A percentile compares a stretch with the other conserved stretches of the same genome.
Evolutionary conservation across 2,797 vertebrate species (phyloP).

Genomic region (Phoeniculus purpureus): DNA sequence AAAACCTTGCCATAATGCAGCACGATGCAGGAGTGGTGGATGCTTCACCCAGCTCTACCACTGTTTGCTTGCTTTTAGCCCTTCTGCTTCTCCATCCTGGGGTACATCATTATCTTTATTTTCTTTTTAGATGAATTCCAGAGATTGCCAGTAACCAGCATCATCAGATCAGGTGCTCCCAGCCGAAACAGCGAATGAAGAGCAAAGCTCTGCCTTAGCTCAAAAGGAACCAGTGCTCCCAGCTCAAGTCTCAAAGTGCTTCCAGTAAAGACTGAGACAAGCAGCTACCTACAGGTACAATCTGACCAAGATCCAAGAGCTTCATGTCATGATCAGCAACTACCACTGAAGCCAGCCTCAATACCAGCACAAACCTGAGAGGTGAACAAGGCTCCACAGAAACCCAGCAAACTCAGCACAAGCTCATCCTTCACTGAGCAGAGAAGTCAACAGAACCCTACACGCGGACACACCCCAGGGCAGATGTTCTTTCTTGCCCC

Average conservation of each 20-base stretch:
- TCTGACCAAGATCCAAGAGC: neutral
- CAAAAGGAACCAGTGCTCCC: neutral
- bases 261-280: neutral
- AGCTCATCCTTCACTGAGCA: neutral
- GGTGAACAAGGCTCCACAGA: neutral
- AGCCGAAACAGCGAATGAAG: neutral
- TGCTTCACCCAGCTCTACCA: accelerated
- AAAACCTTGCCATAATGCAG: neutral
- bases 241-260: neutral
- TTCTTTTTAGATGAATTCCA: neutral
- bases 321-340: neutral
- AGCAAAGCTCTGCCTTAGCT: neutral
- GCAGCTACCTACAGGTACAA: neutral
- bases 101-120: neutral
- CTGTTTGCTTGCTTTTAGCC: neutral
- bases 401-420: neutral
- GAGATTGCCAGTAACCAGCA: neutral
- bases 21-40: accelerated
- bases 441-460: neutral
- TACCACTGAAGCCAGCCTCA: neutral
- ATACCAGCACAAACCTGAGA: neutral
- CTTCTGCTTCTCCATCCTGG: neutral
- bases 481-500: neutral
- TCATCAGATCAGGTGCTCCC: neutral
- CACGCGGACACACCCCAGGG: neutral